A percentile compares a stretch with the other conserved stretches of the same genome.
Evolutionary conservation across 2,113 vertebrate species (phyloP).

Genomic region (Psilopsiagon aymara): DNA sequence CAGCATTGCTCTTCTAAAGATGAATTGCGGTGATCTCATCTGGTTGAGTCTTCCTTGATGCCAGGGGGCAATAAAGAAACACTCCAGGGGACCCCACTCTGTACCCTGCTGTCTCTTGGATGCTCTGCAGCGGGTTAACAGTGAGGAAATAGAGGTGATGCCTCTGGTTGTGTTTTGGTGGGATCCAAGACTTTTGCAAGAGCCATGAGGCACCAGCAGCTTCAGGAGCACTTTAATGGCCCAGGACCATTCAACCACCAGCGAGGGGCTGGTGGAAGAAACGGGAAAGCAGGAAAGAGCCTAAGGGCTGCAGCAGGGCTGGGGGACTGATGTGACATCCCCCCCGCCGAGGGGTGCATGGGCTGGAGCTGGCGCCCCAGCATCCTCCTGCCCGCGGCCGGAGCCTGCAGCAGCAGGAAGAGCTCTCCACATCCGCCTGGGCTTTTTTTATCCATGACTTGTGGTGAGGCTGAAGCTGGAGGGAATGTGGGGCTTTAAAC

Average conservation of each 20-base stretch:
- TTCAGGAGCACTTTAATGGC: accelerated
- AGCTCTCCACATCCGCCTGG: slow-evolving; percentile 62
- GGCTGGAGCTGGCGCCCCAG: not conserved
- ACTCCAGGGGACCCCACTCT: accelerated
- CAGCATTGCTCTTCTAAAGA: accelerated
- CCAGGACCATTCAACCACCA: accelerated
- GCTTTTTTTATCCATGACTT: slow-evolving; percentile 52
- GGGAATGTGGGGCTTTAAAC: not conserved
- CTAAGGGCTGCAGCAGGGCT: accelerated
- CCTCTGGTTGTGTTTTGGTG: not conserved
- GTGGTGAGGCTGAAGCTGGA: slow-evolving; percentile 61
- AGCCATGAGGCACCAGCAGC: accelerated
- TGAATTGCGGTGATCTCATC: accelerated
- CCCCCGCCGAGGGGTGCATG: not conserved
- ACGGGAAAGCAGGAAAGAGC: accelerated
- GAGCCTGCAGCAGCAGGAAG: slow-evolving; percentile 35
- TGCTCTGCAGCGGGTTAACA: accelerated
- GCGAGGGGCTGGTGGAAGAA: accelerated
- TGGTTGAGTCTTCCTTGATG: not conserved
- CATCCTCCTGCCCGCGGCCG: not conserved
- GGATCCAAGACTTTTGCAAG: accelerated
- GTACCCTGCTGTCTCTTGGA: too few relatives aligned
- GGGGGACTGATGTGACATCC: not conserved
- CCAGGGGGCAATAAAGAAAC: not conserved
- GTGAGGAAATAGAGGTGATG: accelerated